A percentile compares a stretch with the other conserved stretches of the same genome.
These are phyloP conservation scores for Carcina quercana DNA, from an alignment of 2,888 invertebrate species.

Conservation along the genomic window DNA sequence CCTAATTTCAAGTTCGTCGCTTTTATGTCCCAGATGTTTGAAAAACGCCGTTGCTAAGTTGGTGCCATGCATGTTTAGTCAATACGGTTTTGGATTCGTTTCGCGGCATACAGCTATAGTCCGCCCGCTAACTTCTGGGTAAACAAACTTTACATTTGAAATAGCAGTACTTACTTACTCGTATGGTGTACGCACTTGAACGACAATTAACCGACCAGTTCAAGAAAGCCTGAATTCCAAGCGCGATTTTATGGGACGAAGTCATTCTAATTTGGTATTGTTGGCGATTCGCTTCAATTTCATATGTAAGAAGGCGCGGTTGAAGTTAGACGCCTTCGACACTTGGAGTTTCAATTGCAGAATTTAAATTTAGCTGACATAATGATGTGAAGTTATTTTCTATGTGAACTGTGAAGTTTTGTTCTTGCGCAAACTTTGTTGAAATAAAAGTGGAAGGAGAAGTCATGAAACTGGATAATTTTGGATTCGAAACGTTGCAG, in stretches of 20 bases:
- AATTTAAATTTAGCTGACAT: slow-evolving; percentile 6
- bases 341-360: slow-evolving; percentile 32
- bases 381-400: slow-evolving; percentile 5
- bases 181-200: slow-evolving; percentile 26
- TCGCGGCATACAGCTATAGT: slow-evolving; percentile 20
- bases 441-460: slow-evolving; percentile 17
- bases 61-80: slow-evolving; percentile 9
- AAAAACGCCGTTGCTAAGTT: no score
- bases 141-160: slow-evolving; percentile 50
- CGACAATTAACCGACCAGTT: slow-evolving; percentile 35
- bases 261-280: slow-evolving; percentile 38
- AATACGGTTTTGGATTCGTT: no score
- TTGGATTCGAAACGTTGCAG: slow-evolving; percentile 66
- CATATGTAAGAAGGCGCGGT: slow-evolving; percentile 52
- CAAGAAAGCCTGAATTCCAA: slow-evolving; percentile 30
- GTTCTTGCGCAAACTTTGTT: neutral
- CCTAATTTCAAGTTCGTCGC: no score
- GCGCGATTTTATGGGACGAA: no score
- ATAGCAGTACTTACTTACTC: slow-evolving; percentile 41
- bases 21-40: no score
- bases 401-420: neutral
- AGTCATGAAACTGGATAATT: slow-evolving; percentile 66
- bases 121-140: slow-evolving; percentile 38
- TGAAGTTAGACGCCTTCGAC: slow-evolving; percentile 51
- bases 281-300: slow-evolving; percentile 42